Evolutionary conservation across 2,888 invertebrate genomes (phyloP).

Genomic region (Parelbella ahira): DNA sequence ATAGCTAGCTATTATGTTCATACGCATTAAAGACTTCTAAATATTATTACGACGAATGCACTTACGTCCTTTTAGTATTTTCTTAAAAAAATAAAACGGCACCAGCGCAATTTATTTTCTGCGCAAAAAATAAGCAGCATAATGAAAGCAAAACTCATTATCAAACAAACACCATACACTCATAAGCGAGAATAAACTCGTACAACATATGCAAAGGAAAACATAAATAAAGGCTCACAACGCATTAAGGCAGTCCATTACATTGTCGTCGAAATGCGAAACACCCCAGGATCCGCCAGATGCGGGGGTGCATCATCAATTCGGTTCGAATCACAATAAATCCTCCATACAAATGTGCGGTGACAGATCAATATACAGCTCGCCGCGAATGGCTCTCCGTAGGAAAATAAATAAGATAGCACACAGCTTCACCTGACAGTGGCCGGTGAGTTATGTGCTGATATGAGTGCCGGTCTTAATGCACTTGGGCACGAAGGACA

Average conservation of each 20-base stretch:
- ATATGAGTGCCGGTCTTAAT: slow-evolving; percentile 26
- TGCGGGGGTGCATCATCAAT: slow-evolving; percentile 34
- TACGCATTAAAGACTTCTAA: too few relatives aligned
- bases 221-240: slow-evolving; percentile 12
- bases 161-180: too few relatives aligned
- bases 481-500: slow-evolving; percentile 1
- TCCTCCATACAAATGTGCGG: slow-evolving; percentile 39
- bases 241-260: slow-evolving; percentile 21
- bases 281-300: slow-evolving; percentile 18
- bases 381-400: slow-evolving; percentile 48
- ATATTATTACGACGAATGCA: too few relatives aligned
- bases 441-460: slow-evolving; percentile 33
- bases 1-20: too few relatives aligned
- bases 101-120: too few relatives aligned
- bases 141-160: too few relatives aligned
- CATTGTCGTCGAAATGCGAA: slow-evolving; percentile 20
- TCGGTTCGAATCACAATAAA: slow-evolving; percentile 42
- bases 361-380: slow-evolving; percentile 49
- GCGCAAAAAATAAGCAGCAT: too few relatives aligned
- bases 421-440: slow-evolving; percentile 34
- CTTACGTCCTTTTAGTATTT: too few relatives aligned
- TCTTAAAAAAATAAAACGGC: too few relatives aligned
- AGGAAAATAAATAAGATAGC: slow-evolving; percentile 54
- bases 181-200: too few relatives aligned
- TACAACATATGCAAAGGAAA: not conserved